A percentile compares a stretch with the other conserved stretches of the same genome.
phyloP scores from a whole-genome alignment of 2,888 invertebrate species.

The Standfussiana lucernea region DNA sequence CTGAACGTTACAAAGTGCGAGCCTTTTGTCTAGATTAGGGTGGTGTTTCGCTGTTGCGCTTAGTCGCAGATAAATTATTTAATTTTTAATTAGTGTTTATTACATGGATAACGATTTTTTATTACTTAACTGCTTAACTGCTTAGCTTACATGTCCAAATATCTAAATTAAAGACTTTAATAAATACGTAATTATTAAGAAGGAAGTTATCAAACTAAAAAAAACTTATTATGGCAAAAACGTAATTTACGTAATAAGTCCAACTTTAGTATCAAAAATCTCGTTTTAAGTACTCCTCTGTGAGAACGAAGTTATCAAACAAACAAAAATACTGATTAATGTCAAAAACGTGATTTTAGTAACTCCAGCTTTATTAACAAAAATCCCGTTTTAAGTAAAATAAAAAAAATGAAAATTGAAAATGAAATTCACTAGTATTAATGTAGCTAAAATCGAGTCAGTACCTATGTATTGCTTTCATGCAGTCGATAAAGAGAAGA shows the following conservation, averaged over 20 bases:
- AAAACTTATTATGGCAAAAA: not conserved
- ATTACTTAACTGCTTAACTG: not conserved
- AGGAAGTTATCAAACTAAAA: not conserved
- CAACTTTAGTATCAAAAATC: not conserved
- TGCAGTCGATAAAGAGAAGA: not conserved
- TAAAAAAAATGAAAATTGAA: not conserved
- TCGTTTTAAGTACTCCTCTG: not conserved
- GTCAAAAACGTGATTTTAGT: not conserved
- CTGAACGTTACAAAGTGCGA: conserved; percentile 90
- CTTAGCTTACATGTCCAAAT: too few species aligned
- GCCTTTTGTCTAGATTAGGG: conserved; percentile 89
- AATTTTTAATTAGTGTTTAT: not conserved
- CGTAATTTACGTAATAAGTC: not conserved
- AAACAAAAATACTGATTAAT: not conserved
- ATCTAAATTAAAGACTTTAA: not conserved
- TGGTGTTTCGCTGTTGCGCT: conserved; percentile 69
- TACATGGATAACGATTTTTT: not conserved
- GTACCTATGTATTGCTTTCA: not conserved
- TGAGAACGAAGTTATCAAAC: not conserved
- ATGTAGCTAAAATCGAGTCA: not conserved
- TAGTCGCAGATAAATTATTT: conserved; percentile 23
- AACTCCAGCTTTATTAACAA: not conserved
- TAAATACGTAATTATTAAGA: not conserved
- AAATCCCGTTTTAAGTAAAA: not conserved
- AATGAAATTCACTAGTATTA: not conserved